Base-by-base conservation (phyloP, 2,888 invertebrate genomes). In the Stenotaenia linearis region DNA sequence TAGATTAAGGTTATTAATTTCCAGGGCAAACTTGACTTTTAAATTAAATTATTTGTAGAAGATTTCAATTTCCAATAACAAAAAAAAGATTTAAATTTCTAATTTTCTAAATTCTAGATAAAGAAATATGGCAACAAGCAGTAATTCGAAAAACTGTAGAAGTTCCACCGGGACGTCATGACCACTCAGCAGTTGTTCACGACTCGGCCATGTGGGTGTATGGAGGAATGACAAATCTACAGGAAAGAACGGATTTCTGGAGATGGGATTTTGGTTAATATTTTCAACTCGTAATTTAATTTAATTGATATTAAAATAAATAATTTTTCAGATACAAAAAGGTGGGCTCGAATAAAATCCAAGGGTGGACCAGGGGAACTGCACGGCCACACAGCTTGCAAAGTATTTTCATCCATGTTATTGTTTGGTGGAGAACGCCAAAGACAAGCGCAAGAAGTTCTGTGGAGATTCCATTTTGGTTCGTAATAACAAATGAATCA, bases 381-480 rank as follows among this genome's bases (percentile, higher is more conserved):
- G 81, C 91, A 91, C 84, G 92, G 93, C 5, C 94, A 94, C 87
- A 91, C 92, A 69, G 93, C 91, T n/a, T 91, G 91, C 83, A 90
- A 91, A 84, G 89, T 93, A 61, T 92, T 92, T 15, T 91, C 91
- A 1, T 92, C 91, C 80, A 91, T 94, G 90, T 89, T 93, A 82
- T 88, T 94, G 80, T 93, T 93, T 86, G 93, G 94, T 4, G 94
- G 94, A 0, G 93, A 94, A 86, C 88, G 90, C 82, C 89, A 88
- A 81, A 93, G 93, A 0, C 90, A 91, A 83, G 88, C 91, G 21
- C 90, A 90, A 80, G 92, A 92, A 85, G 93, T 94, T 84, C 88
- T 94, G 75, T 94, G 94, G 94, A 90, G 92, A 85, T 93, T 92
- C 87, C 92, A 92, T 86, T 94, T 93, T 85, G 91, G 93, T 93